Evolutionary conservation across 2,888 invertebrate species (phyloP), one percentile per base, ranked within the genome.

Genomic region (Myathropa florea): DNA sequence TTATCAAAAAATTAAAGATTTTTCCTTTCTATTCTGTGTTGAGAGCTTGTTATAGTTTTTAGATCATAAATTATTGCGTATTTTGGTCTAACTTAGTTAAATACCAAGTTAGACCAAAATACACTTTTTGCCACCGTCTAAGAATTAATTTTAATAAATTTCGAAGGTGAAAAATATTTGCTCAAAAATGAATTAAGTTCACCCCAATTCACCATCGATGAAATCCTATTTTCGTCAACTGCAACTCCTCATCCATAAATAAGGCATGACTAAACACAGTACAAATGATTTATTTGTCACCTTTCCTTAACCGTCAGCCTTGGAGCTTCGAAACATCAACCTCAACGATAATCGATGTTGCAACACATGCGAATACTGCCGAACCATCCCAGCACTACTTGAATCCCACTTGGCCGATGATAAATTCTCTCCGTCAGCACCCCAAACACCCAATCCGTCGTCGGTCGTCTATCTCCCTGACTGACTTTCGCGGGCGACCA

Each of bases 271-370:
- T 18, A 64, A 71, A 71, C 46, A 53, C 67, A 4, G 59, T 53
- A 46, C 24, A 23, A 26, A 71, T 77, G 77, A 82, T 83, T 77
- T 77, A 83, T 77, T 77, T 60, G 46, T 60, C 59, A 36, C 33
- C 61, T 63, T 57, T 60, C 59, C 4, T 39, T 39, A 28, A 61
- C 55, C 55, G 30, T 39, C 55, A 46, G 63, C 46, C 61, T 60
- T 77, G 71, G 67, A 71, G 77, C 67, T 82, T 60, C 2, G 55
- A 60, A 76, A 57, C 60, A 30, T 59, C 57, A 61, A 68, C 72
- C 72, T 78, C 72, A 68, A 73, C 70, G 76, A 78, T 63, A 68
- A 73, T 83, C 83, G 68, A 83, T 68, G 46, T 83, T 79, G 72
- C 73, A 83, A 64, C 83, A 83, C 83, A 83, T 78, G 68, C 64